Base-by-base conservation (phyloP, 1,140 invertebrate genomes). In the Antheraea pernyi region DNA sequence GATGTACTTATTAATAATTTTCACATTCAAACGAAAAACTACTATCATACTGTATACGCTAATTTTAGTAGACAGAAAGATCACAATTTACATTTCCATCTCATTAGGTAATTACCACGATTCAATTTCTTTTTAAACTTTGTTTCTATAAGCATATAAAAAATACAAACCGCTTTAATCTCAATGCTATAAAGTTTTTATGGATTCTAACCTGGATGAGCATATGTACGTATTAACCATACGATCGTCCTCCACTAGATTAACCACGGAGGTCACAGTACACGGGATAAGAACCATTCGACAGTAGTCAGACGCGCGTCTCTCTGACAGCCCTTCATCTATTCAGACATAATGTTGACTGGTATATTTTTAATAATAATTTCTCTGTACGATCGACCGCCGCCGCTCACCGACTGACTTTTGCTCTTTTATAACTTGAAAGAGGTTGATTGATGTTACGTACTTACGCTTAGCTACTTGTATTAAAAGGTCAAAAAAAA, bases 291-390 rank as follows among this genome's bases (percentile, higher is more conserved):
- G 46, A 53, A 53, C 46, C 46, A 67, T 72, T 68, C 80, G 74
- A 80, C 80, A 80, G 82, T 80, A 75, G 71, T 16, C 63, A 58
- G 19, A 65, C 74, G 72, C 74, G 74, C 70, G 81, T 85, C 78
- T 75, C 69, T 71, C 74, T 80, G 85, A 88, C 88, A 86, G 83
- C 80, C 78, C 75, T 70, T 86, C 84, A 85, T 82, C 65, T 71
- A 75, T 68, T 69, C 71, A 48, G 85, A 85, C 84, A 75, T 88
- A 83, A 87, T 84, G 80, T 83, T 88, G 82, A 85, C 79, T 79
- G 76, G 79, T 84, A 77, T 75, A 70, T 82, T 82, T 85, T 88
- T 85, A 86, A 84, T 85, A 59, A 67, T 75, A 59, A 67, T 75
- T 42, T 63, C 46, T 69, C 61, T 67, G 64, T 67, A 37, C 68